Evolutionary conservation across 1,140 invertebrate species (phyloP).

Genomic region (Campodea augens): DNA sequence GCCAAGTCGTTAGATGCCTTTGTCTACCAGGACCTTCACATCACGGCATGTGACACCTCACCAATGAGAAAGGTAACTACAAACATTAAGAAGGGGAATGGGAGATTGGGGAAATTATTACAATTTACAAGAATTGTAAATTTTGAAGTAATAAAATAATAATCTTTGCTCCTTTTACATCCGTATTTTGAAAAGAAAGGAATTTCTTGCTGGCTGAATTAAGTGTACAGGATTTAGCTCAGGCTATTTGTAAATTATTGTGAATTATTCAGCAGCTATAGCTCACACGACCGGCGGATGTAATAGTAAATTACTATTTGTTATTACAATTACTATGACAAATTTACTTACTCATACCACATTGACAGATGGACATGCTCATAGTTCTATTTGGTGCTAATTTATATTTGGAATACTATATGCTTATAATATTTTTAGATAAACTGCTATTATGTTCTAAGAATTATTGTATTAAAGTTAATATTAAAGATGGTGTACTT

Average conservation of each 20-base stretch:
- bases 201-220: background rate
- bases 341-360: no score
- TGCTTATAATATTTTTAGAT: no score
- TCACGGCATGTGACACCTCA: background rate
- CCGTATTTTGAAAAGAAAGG: background rate
- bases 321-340: no score
- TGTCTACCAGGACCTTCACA: slow-evolving; percentile 22
- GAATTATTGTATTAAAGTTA: no score
- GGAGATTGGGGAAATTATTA: background rate
- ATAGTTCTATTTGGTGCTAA: no score
- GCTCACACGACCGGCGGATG: no score
- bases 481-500: no score
- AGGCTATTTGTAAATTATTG: background rate
- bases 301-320: no score
- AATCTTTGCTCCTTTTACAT: background rate
- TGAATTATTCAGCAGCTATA: no score
- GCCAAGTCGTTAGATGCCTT: slow-evolving; percentile 19
- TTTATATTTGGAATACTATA: no score
- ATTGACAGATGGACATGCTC: no score
- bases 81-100: background rate
- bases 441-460: no score
- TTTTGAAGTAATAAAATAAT: background rate
- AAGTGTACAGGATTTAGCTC: background rate
- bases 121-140: background rate
- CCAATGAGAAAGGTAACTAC: background rate